These are phyloP conservation scores for Magallana nippona DNA, from an alignment of 2,888 invertebrate genomes.

Conservation along the genomic window DNA sequence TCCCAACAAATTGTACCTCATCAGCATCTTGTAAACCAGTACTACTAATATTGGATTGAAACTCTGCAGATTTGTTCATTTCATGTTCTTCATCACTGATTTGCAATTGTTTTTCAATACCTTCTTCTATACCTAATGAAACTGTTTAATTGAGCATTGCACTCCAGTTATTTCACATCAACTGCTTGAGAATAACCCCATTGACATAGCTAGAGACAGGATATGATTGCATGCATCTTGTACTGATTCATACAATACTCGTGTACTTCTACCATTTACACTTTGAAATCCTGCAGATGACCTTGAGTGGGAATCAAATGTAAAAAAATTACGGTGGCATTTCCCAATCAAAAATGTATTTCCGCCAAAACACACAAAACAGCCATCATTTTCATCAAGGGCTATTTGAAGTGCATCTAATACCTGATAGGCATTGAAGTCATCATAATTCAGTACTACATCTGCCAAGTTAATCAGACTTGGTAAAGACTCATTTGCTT, in stretches of 20 bases:
- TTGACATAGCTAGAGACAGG: constrained; percentile 21
- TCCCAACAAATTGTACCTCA: constrained; percentile 14
- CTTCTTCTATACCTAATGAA: not conserved
- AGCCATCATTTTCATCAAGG: not conserved
- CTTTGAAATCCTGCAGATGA: not conserved
- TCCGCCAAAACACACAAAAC: constrained; percentile 29
- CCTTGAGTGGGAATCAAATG: constrained; percentile 32
- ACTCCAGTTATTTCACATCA: constrained; percentile 26
- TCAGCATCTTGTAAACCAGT: not conserved
- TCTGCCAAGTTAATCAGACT: constrained; percentile 2
- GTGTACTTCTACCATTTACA: constrained; percentile 27
- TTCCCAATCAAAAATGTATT: constrained; percentile 31
- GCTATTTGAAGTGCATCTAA: constrained; percentile 16
- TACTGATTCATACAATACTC: not conserved
- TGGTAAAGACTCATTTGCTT: constrained; percentile 14
- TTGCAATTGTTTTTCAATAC: not conserved
- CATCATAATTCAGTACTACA: not conserved
- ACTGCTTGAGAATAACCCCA: not conserved
- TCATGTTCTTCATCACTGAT: not conserved
- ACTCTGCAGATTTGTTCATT: not conserved
- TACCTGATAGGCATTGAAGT: not conserved
- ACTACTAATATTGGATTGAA: not conserved
- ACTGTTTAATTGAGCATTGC: not conserved
- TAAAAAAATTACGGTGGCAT: constrained; percentile 6
- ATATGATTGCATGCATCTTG: constrained; percentile 24